These are phyloP conservation scores for Pterostichus madidus DNA, from an alignment of 2,888 invertebrate genomes.

Conservation along the genomic window DNA sequence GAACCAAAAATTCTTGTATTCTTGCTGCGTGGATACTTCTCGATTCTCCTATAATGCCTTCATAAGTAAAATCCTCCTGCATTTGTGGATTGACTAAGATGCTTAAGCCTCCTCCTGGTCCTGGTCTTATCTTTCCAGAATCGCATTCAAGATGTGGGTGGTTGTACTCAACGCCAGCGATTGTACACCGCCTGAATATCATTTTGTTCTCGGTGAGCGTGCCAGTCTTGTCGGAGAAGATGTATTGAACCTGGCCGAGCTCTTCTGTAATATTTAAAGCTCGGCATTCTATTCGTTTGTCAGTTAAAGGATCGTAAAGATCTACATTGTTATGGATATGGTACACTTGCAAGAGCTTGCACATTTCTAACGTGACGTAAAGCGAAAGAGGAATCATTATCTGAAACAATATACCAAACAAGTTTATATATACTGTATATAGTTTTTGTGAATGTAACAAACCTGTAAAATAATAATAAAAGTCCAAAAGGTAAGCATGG, in stretches of 20 bases:
- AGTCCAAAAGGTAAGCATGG: constrained; percentile 95
- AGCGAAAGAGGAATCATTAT: constrained; percentile 98
- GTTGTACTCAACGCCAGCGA: constrained; percentile 93
- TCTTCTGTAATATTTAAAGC: constrained; percentile 98
- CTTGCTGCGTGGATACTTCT: constrained; percentile 82
- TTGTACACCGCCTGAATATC: constrained; percentile 95
- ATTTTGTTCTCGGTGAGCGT: constrained; percentile 98
- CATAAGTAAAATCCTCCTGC: constrained; percentile 78
- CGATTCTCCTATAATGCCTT: constrained; percentile 71
- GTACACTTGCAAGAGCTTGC: constrained; percentile 96
- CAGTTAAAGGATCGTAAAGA: constrained; percentile 90
- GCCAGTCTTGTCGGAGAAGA: constrained; percentile 99
- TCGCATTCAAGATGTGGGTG: constrained; percentile 88
- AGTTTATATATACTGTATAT: not conserved
- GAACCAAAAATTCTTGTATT: constrained; percentile 92
- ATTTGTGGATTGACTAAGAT: constrained; percentile 79
- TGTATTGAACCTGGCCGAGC: constrained; percentile 95
- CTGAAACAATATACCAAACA: constrained; percentile 75
- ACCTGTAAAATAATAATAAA: constrained; percentile 97
- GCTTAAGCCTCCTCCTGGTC: constrained; percentile 76
- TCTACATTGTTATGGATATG: constrained; percentile 95
- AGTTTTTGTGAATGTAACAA: constrained; percentile 68
- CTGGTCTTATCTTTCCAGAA: constrained; percentile 75
- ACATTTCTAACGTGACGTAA: constrained; percentile 97
- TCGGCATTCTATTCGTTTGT: constrained; percentile 92